Conservation (phyloP, 1,140 invertebrate genomes). For the Drosophila arizonae region DNA sequence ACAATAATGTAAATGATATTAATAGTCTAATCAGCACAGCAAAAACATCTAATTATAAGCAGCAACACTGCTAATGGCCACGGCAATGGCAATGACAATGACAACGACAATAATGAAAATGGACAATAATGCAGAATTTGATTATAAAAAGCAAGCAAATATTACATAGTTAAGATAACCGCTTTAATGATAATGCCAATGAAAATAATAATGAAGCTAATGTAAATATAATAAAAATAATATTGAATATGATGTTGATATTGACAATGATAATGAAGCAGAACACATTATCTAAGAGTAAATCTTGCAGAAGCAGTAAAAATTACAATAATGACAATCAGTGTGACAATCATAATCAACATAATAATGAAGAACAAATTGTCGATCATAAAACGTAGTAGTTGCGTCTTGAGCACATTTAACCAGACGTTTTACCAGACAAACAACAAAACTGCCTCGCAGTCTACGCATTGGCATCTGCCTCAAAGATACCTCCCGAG, state of each 20-base stretch:
- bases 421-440: constrained; percentile 63
- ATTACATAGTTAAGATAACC: background rate
- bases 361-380: constrained; percentile 19
- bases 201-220: background rate
- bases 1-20: background rate
- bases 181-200: background rate
- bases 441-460: constrained; percentile 19
- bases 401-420: constrained; percentile 46
- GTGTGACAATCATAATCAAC: no score
- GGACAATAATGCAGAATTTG: background rate
- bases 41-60: no score
- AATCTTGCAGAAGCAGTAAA: no score
- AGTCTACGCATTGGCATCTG: constrained; percentile 1
- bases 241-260: no score
- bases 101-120: background rate
- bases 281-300: no score
- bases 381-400: constrained; percentile 25
- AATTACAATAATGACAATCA: no score
- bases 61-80: background rate
- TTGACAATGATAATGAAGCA: no score
- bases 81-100: background rate
- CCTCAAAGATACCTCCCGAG: background rate
- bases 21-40: background rate
- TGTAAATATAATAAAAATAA: background rate
- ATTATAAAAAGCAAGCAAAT: background rate